Percentiles rank a stretch among this genome's conserved stretches.
These are phyloP conservation scores for Noctua janthina DNA, from an alignment of 2,888 invertebrate genomes.

Conservation along the genomic window DNA sequence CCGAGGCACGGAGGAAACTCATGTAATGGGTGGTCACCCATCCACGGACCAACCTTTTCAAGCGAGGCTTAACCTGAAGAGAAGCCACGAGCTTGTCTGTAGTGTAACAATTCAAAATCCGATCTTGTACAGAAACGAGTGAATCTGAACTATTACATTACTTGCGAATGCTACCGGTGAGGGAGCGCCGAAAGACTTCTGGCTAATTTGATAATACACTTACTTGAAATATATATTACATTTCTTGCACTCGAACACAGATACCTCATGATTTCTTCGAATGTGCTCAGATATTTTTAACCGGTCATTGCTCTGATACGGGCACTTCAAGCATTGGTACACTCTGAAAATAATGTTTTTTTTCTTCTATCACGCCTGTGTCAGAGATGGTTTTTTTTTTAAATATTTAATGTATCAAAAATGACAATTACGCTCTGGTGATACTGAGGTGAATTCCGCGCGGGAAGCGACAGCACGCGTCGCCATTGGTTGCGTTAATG, in stretches of 20 bases:
- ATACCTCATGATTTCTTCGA: slow-evolving; percentile 26
- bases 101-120: too few relatives aligned
- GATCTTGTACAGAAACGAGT: not conserved
- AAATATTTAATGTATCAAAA: too few relatives aligned
- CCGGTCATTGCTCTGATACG: slow-evolving; percentile 23
- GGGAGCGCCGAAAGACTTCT: not conserved
- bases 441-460: too few relatives aligned
- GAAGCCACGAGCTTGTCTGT: too few relatives aligned
- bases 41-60: too few relatives aligned
- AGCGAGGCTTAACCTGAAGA: too few relatives aligned
- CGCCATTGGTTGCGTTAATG: too few relatives aligned
- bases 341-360: slow-evolving; percentile 16
- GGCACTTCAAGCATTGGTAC: slow-evolving; percentile 27
- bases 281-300: slow-evolving; percentile 23
- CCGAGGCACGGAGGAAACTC: too few relatives aligned
- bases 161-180: not conserved
- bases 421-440: too few relatives aligned
- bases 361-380: not conserved
- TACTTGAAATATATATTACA: slow-evolving; percentile 35
- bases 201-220: slow-evolving; percentile 1
- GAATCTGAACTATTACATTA: not conserved
- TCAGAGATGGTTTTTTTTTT: not conserved
- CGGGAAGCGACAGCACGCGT: too few relatives aligned
- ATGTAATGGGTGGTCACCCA: too few relatives aligned
- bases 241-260: slow-evolving; percentile 28